phyloP scores from a whole-genome alignment of 2,797 vertebrate genomes.

The Poeciliopsis presidionis region DNA sequence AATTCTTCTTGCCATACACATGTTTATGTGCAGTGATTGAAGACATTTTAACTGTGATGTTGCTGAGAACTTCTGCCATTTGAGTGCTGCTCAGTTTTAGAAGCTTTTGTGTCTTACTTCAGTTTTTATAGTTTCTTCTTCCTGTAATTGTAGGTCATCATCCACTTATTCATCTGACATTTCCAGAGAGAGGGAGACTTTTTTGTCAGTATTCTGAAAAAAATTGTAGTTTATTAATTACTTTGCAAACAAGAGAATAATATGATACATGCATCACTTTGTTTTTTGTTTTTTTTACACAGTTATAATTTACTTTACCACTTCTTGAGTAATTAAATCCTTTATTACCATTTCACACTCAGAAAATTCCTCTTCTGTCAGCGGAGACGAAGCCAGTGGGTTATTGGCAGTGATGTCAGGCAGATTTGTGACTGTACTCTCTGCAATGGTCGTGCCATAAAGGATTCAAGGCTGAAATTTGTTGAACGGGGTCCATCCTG shows the following conservation, averaged over 20 bases:
- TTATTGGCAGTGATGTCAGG: not conserved
- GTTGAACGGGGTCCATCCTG: no score
- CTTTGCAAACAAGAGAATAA: not conserved
- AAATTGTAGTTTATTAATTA: not conserved
- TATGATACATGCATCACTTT: not conserved
- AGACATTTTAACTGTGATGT: not conserved
- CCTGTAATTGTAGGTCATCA: no score
- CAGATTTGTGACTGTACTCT: not conserved
- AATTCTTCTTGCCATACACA: not conserved
- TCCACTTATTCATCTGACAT: not conserved
- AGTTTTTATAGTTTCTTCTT: not conserved
- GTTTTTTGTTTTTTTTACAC: not conserved
- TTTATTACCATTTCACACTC: conserved; percentile 3
- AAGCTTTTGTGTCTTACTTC: not conserved
- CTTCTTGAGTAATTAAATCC: not conserved
- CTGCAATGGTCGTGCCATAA: no score
- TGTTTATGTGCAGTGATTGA: not conserved
- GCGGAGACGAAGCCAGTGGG: not conserved
- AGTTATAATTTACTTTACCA: not conserved
- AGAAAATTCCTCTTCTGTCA: not conserved
- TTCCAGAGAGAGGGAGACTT: not conserved
- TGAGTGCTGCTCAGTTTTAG: not conserved
- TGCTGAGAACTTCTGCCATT: not conserved
- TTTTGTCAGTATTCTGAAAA: not conserved
- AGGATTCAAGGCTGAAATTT: no score